phyloP scores from a whole-genome alignment of 2,888 invertebrate species.

The Euproctis similis region DNA sequence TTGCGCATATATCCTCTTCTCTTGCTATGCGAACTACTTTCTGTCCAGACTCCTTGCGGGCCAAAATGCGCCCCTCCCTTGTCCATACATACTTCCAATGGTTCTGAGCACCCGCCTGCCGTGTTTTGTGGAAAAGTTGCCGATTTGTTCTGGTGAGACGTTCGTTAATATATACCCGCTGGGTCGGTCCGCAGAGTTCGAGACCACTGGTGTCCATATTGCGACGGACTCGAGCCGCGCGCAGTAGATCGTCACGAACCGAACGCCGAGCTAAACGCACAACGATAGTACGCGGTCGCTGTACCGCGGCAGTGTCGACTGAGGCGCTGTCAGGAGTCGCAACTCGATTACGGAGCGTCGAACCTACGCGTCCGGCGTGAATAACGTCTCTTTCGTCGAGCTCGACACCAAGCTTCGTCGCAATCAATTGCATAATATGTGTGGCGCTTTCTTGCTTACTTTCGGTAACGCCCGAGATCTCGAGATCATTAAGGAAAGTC shows the following conservation, averaged over 20 bases:
- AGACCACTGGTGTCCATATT: neutral
- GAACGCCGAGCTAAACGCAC: neutral
- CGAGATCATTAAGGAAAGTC: neutral
- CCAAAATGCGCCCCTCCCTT: neutral
- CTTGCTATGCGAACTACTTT: too few species aligned
- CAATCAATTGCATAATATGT: neutral
- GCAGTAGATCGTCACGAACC: neutral
- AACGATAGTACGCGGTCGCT: neutral
- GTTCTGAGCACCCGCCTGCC: neutral
- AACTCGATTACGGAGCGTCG: neutral
- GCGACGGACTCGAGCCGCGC: neutral
- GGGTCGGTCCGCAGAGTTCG: neutral
- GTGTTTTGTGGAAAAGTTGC: neutral
- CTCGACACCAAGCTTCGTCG: neutral
- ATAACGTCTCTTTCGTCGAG: neutral
- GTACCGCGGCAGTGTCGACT: neutral
- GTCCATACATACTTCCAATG: slow-evolving; percentile 1
- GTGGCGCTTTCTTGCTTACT: neutral
- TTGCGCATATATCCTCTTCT: too few species aligned
- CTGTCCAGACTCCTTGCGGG: neutral
- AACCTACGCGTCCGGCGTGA: neutral
- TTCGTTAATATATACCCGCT: neutral
- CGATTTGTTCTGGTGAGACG: neutral
- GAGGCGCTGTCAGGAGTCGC: too few species aligned
- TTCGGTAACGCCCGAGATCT: neutral